Conservation (phyloP, 2,113 vertebrate species). For the Bubalus kerabau region DNA sequence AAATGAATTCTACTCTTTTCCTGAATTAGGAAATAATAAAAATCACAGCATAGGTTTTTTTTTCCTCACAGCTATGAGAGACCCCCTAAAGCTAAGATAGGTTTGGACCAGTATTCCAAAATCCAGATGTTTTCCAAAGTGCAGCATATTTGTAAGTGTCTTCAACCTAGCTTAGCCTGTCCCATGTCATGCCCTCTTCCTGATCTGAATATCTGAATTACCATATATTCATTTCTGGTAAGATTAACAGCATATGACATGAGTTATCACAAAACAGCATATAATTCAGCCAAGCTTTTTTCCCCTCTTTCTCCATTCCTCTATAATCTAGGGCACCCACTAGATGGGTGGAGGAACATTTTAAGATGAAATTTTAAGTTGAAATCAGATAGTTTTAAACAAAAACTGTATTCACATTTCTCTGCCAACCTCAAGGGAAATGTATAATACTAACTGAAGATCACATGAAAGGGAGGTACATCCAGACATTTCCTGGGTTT, state of each 20-base stretch:
- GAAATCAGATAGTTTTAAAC: neutral
- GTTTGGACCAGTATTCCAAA: neutral
- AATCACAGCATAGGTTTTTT: neutral
- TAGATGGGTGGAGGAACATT: neutral
- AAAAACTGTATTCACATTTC: neutral
- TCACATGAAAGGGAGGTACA: neutral
- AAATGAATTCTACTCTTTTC: neutral
- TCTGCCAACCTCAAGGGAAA: conserved; percentile 13
- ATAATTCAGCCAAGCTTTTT: neutral
- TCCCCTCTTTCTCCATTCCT: neutral
- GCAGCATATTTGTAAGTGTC: neutral
- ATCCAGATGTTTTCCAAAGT: neutral
- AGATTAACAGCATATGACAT: neutral
- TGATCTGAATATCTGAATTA: neutral
- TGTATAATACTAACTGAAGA: neutral
- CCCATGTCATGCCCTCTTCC: neutral
- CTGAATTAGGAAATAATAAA: neutral
- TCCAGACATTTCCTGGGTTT: conserved; percentile 9
- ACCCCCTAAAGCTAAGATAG: neutral
- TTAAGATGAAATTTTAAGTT: neutral
- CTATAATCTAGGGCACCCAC: neutral
- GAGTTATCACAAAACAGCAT: neutral
- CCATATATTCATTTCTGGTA: neutral
- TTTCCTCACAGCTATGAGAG: neutral
- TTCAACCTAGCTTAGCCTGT: neutral